Evolutionary conservation across 1,140 invertebrate species (phyloP), one percentile per base, ranked within the genome.

Genomic region (Gryon sp.): DNA sequence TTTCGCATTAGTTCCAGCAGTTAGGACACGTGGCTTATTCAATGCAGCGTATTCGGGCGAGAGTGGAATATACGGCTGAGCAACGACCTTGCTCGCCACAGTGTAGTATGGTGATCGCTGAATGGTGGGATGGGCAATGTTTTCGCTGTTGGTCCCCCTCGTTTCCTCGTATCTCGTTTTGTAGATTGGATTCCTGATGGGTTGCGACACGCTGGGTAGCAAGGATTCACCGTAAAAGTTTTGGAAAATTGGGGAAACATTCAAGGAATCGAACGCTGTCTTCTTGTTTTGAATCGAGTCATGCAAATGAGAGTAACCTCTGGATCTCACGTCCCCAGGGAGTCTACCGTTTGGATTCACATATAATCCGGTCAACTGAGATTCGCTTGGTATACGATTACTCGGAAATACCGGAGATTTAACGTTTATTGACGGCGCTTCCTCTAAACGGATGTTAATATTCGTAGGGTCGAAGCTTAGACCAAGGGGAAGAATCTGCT

Each of bases 21-120:
- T 53, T 12, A 84, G 24, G 2, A 83, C 20, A 5, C 80, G 24
- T 8, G 81, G 82, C 14, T 83, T 69, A 24, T 65, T 28, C 43
- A 28, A 43, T 11, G 6, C 69, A 2, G 32, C 78, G 79, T 11
- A 80, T 15, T 52, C 81, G 69, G 2, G 14, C 2, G 55, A 19
- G 16, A 59, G 19, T 24, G 53, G 32, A 40, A 20, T 78, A 18
- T 18, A 81, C 16, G 14, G 82, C 70, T 9, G 80, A 9, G 7
- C 55, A 8, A 20, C 18, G 30, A 48, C 22, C 32, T 48, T 55
- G 14, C 3, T 38, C 11, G 36, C 48, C 24, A 26, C 16, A 2
- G 41, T 6, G 6, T 50, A 15, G 34, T 41, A 46, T 4, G 11
- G 14, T 4, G 12, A 5, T 14, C 14, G 20, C 7, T 41, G 46